phyloP scores from a whole-genome alignment of 2,797 vertebrate genomes.

The Sarcoramphus papa region DNA sequence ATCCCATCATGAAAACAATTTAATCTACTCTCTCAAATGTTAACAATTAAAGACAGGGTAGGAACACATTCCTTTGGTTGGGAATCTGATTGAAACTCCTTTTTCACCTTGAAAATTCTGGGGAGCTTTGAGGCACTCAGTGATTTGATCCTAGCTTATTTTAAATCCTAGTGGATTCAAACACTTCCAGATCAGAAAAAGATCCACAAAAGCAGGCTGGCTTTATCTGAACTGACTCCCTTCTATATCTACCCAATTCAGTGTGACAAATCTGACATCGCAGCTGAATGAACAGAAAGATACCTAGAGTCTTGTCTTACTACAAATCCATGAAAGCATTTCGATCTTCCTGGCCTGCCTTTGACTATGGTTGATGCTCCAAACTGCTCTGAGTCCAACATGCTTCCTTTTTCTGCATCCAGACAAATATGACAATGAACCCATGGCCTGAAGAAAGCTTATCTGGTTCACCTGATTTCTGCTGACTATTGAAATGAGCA shows the following conservation, averaged over 20 bases:
- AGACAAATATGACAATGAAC: rapidly evolving
- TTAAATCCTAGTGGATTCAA: neutral
- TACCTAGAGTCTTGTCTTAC: neutral
- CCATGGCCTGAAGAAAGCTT: neutral
- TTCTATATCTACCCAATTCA: neutral
- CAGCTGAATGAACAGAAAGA: neutral
- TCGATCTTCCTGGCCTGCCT: neutral
- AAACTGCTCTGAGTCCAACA: neutral
- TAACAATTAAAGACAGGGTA: neutral
- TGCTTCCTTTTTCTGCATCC: neutral
- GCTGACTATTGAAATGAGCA: neutral
- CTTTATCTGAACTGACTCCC: neutral
- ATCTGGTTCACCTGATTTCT: neutral
- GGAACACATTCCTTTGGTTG: neutral
- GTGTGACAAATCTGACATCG: neutral
- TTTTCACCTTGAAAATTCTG: neutral
- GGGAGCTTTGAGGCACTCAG: neutral
- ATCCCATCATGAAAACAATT: neutral
- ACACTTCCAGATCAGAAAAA: neutral
- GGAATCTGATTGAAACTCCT: neutral
- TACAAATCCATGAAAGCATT: neutral
- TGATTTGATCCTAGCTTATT: neutral
- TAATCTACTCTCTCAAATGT: neutral
- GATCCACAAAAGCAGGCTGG: neutral
- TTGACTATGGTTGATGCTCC: neutral